These are phyloP conservation scores for Podarcis siculus DNA, from an alignment of 2,797 vertebrate species.

Conservation along the genomic window DNA sequence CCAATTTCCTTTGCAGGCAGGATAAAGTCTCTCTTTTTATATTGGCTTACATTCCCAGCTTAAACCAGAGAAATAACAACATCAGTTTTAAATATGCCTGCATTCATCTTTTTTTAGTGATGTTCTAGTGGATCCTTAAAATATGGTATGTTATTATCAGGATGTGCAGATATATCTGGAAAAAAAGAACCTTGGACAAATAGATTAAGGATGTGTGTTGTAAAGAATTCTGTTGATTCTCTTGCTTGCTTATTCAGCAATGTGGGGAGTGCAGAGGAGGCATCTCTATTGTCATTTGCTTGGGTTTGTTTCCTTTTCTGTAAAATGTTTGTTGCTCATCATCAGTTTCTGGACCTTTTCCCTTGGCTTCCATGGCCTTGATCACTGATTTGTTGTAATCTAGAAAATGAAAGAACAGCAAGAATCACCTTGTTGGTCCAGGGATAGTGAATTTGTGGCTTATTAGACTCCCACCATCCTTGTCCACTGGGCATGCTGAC, in stretches of 20 bases:
- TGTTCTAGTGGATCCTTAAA: neutral
- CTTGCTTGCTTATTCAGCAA: neutral
- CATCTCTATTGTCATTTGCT: neutral
- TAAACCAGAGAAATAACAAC: neutral
- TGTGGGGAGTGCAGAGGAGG: neutral
- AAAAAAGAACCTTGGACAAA: neutral
- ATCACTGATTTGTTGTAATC: neutral
- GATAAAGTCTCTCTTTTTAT: neutral
- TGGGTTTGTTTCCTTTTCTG: neutral
- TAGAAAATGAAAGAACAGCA: neutral
- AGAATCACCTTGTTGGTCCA: neutral
- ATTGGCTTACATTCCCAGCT: neutral
- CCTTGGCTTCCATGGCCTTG: neutral
- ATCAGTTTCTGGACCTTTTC: neutral
- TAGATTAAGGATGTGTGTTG: neutral
- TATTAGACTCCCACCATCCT: neutral
- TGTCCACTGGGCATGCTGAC: neutral
- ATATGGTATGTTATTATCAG: neutral
- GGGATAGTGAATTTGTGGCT: no score
- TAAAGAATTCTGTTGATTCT: neutral
- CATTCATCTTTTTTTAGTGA: neutral
- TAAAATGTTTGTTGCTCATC: neutral
- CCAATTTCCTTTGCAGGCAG: neutral
- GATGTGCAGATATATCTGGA: neutral
- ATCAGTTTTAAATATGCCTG: neutral